Conservation (phyloP, 2,113 vertebrate species). For the Crotalus helleri region DNA sequence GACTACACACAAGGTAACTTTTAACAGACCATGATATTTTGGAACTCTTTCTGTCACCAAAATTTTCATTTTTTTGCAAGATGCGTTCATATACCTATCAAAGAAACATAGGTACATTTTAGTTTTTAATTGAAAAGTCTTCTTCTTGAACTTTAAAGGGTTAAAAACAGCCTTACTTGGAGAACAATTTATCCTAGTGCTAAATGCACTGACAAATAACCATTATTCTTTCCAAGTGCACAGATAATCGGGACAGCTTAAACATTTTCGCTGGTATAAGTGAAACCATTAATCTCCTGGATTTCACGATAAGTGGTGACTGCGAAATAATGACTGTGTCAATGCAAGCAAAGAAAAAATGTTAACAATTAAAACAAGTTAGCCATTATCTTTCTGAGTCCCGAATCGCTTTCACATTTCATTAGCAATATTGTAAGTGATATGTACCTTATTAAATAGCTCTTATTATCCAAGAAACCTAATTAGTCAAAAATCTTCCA, state of each 20-base stretch:
- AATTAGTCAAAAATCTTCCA: conserved; percentile 82
- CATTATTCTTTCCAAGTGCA: conserved; percentile 96
- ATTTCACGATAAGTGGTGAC: conserved; percentile 97
- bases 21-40: neutral
- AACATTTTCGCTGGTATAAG: conserved; percentile 97
- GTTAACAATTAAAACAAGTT: conserved; percentile 99
- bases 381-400: conserved; percentile 83
- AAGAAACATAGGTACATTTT: conserved; percentile 48
- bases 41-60: neutral
- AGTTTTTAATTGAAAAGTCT: conserved; percentile 59
- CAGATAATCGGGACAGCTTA: conserved; percentile 99
- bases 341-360: conserved; percentile 86
- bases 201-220: conserved; percentile 99
- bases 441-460: conserved; percentile 86
- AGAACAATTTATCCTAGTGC: conserved; percentile 88
- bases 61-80: neutral
- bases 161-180: conserved; percentile 83
- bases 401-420: conserved; percentile 85
- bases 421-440: conserved; percentile 86
- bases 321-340: conserved; percentile 98
- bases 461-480: conserved; percentile 82
- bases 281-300: conserved; percentile 99
- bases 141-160: conserved; percentile 75
- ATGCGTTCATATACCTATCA: neutral
- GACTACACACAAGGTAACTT: neutral